Evolutionary conservation across 2,113 vertebrate genomes (phyloP), one percentile per base, ranked within the genome.

Genomic region (Castor canadensis): DNA sequence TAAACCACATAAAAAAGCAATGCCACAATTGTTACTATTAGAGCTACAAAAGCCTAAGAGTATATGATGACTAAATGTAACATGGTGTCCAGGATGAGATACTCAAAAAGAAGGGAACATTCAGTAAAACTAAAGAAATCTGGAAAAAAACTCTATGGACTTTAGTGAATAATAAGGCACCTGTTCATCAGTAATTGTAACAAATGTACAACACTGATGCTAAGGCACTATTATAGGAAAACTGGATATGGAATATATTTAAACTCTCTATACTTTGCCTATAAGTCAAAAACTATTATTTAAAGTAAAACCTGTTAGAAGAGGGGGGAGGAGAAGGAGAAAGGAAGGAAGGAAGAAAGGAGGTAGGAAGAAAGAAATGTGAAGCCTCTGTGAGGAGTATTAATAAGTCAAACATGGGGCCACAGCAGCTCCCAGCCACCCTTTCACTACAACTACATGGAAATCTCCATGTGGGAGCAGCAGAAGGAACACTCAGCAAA

Each of bases 381-480:
- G n/a, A 72, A 89, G 71, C 43, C 38, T 6, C 28, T 47, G 30
- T 15, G 54, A 58, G 30, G 56, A n/a, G 19, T 60, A 32, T 32
- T 30, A 38, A 26, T 1, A 16, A 67, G 5, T 45, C 3, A 38
- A n/a, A 62, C 26, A 3, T 10, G 20, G 62, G 49, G 30, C 12
- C 35, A 20, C 5, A 30, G 9, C 5, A 62, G 10, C 16, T 67
- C n/a, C 17, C 58, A 69, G 13, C 24, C 5, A 0, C 28, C 5
- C 3, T 26, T 0, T 79, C 20, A 72, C 20, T 17, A 9, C 15
- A 67, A 0, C 7, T 20, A 6, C 19, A 4, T 22, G 6, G 54
- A 56, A 35, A n/a, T 28, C 1, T 3, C 1, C 16, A 3, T 1
- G 0, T 11, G 17, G 45, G 22, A 32, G n/a, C 22, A 43, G 5